Evolutionary conservation across 1,140 invertebrate species (phyloP).

Genomic region (Metopolophium dirhodum): DNA sequence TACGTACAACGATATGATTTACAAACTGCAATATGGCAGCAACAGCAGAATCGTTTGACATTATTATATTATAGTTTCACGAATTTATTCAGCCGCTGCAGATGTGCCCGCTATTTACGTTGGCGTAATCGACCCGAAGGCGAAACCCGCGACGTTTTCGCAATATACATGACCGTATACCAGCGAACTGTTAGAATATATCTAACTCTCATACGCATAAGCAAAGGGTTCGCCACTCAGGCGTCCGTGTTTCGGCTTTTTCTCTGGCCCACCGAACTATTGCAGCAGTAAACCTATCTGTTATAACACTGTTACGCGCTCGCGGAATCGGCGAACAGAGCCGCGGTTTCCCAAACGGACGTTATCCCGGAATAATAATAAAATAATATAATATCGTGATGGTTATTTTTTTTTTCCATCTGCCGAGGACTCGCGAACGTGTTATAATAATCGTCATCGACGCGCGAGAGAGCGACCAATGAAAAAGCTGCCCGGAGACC

Average conservation of each 20-base stretch:
- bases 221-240: no score
- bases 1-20: no score
- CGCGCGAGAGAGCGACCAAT: constrained; percentile 18
- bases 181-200: neutral
- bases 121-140: neutral
- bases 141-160: neutral
- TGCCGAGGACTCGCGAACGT: neutral
- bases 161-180: no score
- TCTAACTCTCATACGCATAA: no score
- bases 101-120: neutral
- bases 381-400: neutral
- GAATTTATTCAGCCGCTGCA: neutral
- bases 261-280: no score
- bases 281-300: no score
- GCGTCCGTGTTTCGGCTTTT: neutral
- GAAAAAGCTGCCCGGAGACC: constrained; percentile 39
- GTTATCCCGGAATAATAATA: neutral
- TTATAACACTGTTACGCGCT: no score
- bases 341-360: neutral
- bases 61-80: no score
- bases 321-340: no score
- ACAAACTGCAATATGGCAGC: no score
- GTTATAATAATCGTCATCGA: constrained; percentile 9
- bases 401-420: neutral
- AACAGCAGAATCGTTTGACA: neutral